Evolutionary conservation across 2,113 vertebrate genomes (phyloP).

Genomic region (Sylvia atricapilla): DNA sequence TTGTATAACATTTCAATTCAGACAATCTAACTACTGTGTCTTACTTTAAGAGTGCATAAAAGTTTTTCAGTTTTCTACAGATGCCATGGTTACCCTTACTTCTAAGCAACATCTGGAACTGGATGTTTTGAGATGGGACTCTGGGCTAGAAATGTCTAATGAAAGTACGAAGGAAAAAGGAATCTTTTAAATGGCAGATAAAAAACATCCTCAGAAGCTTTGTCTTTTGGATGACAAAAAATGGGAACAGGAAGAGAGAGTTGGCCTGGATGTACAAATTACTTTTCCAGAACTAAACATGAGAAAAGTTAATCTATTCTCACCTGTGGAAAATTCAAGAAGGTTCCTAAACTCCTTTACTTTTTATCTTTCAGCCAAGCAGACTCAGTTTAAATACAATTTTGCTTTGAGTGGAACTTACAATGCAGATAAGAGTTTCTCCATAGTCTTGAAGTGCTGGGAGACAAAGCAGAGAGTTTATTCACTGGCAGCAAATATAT

Average conservation of each 20-base stretch:
- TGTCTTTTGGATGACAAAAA: not conserved
- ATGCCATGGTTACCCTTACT: conserved; percentile 61
- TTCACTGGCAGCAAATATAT: not conserved
- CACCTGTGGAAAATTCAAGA: conserved; percentile 8
- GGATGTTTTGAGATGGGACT: conserved; percentile 6
- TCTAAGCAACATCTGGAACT: conserved; percentile 73
- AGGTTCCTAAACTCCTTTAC: not conserved
- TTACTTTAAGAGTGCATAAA: conserved; percentile 43
- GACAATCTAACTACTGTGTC: conserved; percentile 55
- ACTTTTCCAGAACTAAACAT: conserved; percentile 15
- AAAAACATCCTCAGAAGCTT: not conserved
- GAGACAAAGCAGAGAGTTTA: not conserved
- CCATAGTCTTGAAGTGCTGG: not conserved
- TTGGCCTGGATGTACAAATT: not conserved
- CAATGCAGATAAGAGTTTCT: not conserved
- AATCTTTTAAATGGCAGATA: conserved; percentile 29
- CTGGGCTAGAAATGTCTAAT: conserved; percentile 11
- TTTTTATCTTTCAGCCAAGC: not conserved
- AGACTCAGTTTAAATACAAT: not conserved
- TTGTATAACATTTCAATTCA: conserved; percentile 46
- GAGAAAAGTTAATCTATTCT: not conserved
- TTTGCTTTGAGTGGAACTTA: not conserved
- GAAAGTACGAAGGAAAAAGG: conserved; percentile 17
- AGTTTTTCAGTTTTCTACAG: conserved; percentile 67
- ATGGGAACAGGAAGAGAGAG: not conserved